A percentile compares a stretch with the other conserved stretches of the same genome.
These are phyloP conservation scores for Drosophila seguyi DNA, from an alignment of 1,140 invertebrate genomes.

Conservation along the genomic window DNA sequence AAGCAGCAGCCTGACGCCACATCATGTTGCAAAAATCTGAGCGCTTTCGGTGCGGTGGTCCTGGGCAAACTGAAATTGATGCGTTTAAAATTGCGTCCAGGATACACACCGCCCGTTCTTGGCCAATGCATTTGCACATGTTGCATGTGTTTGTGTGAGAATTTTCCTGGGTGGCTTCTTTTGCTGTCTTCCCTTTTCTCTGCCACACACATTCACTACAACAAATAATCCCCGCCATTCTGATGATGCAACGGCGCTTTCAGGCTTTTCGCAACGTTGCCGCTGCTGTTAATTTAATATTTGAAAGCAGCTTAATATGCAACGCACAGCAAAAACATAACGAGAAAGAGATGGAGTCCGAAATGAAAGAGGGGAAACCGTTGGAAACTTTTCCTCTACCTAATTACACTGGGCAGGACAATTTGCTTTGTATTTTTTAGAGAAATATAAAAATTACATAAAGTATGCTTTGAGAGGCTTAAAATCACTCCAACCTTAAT, in stretches of 20 bases:
- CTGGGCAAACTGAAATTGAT: conserved; percentile 76
- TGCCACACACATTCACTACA: conserved; percentile 19
- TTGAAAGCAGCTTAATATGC: conserved; percentile 83
- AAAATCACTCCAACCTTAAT: background rate
- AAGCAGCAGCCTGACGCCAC: conserved; percentile 27
- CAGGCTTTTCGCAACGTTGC: conserved; percentile 60
- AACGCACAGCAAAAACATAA: conserved; percentile 58
- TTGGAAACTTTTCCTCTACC: background rate
- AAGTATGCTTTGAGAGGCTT: too few species aligned
- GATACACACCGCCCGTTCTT: conserved; percentile 39
- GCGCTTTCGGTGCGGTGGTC: conserved; percentile 67
- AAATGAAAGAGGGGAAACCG: background rate
- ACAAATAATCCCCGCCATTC: conserved; percentile 62
- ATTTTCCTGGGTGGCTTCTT: conserved; percentile 28
- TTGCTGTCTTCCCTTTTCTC: conserved; percentile 37
- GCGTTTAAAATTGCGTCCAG: conserved; percentile 81
- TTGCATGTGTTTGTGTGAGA: conserved; percentile 23
- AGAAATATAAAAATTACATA: background rate
- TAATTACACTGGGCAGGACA: conserved; percentile 1
- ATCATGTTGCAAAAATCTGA: conserved; percentile 54
- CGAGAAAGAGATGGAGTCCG: conserved; percentile 9
- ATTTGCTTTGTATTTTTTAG: background rate
- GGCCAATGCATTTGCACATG: conserved; percentile 26
- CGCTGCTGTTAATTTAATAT: conserved; percentile 78
- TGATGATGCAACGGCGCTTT: conserved; percentile 49